Evolutionary conservation across 2,113 vertebrate species (phyloP).

Genomic region (Condylura cristata): DNA sequence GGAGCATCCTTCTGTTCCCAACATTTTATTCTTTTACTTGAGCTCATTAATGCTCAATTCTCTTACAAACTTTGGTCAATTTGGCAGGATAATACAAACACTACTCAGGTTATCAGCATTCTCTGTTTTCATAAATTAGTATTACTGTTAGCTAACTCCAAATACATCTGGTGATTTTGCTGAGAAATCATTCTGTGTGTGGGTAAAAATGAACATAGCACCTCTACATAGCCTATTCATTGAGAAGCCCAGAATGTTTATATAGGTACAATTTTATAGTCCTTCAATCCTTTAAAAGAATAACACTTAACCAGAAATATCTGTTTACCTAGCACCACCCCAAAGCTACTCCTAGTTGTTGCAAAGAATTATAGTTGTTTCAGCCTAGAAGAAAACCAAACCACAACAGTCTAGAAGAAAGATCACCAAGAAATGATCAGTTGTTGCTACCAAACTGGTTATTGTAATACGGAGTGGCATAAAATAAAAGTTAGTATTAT

Average conservation of each 20-base stretch:
- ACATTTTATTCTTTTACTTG: neutral
- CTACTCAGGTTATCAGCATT: neutral
- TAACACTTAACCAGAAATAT: neutral
- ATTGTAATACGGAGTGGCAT: neutral
- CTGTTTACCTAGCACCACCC: neutral
- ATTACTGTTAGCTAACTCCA: neutral
- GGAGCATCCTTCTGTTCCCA: neutral
- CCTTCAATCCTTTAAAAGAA: neutral
- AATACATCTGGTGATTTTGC: conserved; percentile 17
- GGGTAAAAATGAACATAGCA: neutral
- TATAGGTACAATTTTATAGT: neutral
- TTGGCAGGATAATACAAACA: neutral
- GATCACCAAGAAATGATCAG: too few relatives aligned
- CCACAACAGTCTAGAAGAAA: too few relatives aligned
- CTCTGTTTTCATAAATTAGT: conserved; percentile 23
- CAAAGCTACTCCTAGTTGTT: neutral
- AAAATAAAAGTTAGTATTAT: neutral
- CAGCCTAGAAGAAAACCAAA: neutral
- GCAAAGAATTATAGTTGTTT: conserved; percentile 17
- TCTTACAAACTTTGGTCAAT: neutral
- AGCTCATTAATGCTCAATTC: neutral
- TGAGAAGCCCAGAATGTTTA: neutral
- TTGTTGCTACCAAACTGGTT: neutral
- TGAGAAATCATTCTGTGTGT: neutral
- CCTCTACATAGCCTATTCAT: neutral